phyloP scores from a whole-genome alignment of 2,888 invertebrate genomes.

The Drosophila lutescens region DNA sequence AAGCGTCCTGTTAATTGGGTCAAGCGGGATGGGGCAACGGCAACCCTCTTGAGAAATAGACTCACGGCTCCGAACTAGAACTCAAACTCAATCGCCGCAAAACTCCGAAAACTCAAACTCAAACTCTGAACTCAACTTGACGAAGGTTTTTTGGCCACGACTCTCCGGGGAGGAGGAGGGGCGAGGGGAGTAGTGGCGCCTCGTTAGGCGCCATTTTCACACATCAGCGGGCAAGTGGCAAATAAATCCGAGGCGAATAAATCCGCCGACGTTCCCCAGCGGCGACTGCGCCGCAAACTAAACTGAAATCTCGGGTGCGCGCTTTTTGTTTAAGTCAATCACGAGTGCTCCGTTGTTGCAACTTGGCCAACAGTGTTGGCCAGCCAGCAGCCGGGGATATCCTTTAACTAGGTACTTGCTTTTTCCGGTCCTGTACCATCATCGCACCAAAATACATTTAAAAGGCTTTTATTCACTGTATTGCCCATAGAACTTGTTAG shows the following conservation, averaged over 20 bases:
- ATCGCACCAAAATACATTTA: too few relatives aligned
- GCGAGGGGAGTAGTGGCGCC: background rate
- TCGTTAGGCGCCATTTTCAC: conserved; percentile 75
- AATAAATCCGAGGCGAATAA: conserved; percentile 71
- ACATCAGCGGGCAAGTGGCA: conserved; percentile 80
- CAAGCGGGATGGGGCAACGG: conserved; percentile 53
- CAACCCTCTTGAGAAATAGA: conserved; percentile 70
- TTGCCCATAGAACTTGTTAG: too few relatives aligned
- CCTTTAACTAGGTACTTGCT: background rate
- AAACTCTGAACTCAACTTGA: conserved; percentile 56
- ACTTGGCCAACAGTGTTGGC: conserved; percentile 30
- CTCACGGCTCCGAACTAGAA: conserved; percentile 51
- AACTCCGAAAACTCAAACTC: conserved; percentile 15
- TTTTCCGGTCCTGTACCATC: too few relatives aligned
- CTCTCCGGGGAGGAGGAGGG: conserved; percentile 20
- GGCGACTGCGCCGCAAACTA: conserved; percentile 80
- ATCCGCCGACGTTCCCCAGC: conserved; percentile 68
- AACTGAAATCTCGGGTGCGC: conserved; percentile 74
- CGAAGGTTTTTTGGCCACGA: conserved; percentile 61
- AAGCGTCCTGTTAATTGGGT: conserved; percentile 69
- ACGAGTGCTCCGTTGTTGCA: conserved; percentile 70
- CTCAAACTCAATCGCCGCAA: conserved; percentile 11
- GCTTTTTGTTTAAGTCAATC: conserved; percentile 80
- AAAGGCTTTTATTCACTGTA: too few relatives aligned
- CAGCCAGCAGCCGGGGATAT: background rate